Base-by-base conservation (phyloP, 1,140 invertebrate species). In the Aleiodes sp. region DNA sequence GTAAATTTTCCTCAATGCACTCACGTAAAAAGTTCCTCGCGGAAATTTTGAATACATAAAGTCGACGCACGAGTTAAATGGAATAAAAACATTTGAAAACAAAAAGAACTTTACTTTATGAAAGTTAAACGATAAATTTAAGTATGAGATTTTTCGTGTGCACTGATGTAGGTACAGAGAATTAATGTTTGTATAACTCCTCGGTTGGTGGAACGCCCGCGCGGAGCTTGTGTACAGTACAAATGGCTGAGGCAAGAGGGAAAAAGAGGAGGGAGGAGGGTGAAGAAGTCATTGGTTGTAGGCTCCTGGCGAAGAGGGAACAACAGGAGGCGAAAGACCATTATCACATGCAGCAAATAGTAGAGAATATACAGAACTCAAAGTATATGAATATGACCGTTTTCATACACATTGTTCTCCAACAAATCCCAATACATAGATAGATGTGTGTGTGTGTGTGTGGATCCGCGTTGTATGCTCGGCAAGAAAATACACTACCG, bases 271-370 rank as follows among this genome's bases (percentile, higher is more conserved):
- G n/a, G n/a, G n/a, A n/a, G n/a, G n/a, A n/a, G n/a, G n/a, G n/a
- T n/a, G n/a, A n/a, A 52, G 63, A 39, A 16, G 52, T 52, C 16
- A 56, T 26, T 43, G 41, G 52, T 35, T 46, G 43, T 57, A 26
- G n/a, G 35, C n/a, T 28, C 16, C n/a, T 43, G 68, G 57, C 72
- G 60, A 68, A 72, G 75, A 76, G 74, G 82, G 80, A 82, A 80
- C 77, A 76, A 4, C 41, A 46, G 73, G 67, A 61, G 10, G 16
- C 63, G 31, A 57, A 72, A 70, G 61, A 71, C 78, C 80, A 82
- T 82, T 78, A 82, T 76, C 78, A 77, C 79, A 82, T 82, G 78
- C 72, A 78, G 71, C 67, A 68, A 69, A 76, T 56, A 59, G 19
- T 9, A 14, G 64, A 65, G 33, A 35, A 35, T 35, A 6, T 35